Evolutionary conservation across 2,888 invertebrate species (phyloP), one percentile per base, ranked within the genome.

Genomic region (Marasmarcha lunaedactyla): DNA sequence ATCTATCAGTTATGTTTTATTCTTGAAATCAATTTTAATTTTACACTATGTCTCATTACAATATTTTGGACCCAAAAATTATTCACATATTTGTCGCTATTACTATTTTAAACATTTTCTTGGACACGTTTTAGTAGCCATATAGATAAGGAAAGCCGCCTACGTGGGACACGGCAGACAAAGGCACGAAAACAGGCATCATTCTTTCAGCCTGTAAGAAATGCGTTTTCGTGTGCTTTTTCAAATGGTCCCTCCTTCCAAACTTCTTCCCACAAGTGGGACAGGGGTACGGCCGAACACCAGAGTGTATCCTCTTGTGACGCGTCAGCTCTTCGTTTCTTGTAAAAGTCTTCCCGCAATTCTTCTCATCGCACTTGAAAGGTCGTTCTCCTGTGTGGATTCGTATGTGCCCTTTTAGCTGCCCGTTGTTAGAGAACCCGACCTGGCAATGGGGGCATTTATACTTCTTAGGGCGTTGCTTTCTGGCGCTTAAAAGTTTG

Each of bases 361-460:
- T 89, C 47, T 90, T 89, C 41, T 90, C 90, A 42, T 94, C 94
- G 58, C 95, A 96, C 52, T 91, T 91, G 61, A 91, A 96, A 0
- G 95, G 95, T 39, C 95, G 78, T 66, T 96, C 95, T 74, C 94
- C 95, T 27, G 95, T 95, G 58, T 95, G 95, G 40, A 95, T 95
- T 42, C 95, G 81, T n/a, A 94, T 88, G 61, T 96, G 95, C 11
- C 95, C 95, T 64, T 93, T 94, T 0, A 96, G 77, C 54, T 96
- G 95, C 0, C 95, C 95, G 67, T 95, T 95, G 66, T 96, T 96
- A n/a, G 94, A 94, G 66, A 96, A 96, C 0, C 93, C 94, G 0
- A 94, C 93, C 51, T 93, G 88, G 61, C 96, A 96, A 56, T 94
- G 91, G 0, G 93, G 91, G 57, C 97, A 97, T 50, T 93, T 90